phyloP scores from a whole-genome alignment of 2,888 invertebrate species.

The Acrobasis suavella region DNA sequence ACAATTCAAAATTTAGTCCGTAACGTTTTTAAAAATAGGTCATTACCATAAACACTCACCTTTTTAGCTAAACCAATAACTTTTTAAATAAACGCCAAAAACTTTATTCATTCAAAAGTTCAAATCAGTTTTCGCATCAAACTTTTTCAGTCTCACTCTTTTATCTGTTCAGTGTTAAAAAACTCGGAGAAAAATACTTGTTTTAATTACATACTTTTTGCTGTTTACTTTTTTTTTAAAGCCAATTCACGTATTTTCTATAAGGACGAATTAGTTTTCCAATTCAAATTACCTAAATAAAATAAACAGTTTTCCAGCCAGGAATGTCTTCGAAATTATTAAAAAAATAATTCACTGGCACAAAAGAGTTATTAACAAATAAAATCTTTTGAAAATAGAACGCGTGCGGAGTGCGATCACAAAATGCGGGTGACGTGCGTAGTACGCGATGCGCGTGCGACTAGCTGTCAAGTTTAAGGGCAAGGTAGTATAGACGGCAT shows the following conservation, averaged over 20 bases:
- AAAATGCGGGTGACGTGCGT: slow-evolving; percentile 36
- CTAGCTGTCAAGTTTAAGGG: slow-evolving; percentile 62
- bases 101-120: neutral
- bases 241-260: neutral
- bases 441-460: slow-evolving; percentile 44
- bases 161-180: neutral
- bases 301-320: neutral
- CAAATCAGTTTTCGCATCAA: neutral
- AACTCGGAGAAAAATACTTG: neutral
- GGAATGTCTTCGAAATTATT: neutral
- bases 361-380: neutral
- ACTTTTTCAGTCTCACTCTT: neutral
- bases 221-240: neutral
- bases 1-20: no score
- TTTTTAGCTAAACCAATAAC: neutral
- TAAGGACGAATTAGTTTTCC: no score
- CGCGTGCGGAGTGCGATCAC: slow-evolving; percentile 24
- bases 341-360: slow-evolving; percentile 1
- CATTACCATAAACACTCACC: neutral
- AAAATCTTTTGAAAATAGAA: slow-evolving; percentile 10
- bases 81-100: slow-evolving; percentile 9
- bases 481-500: slow-evolving; percentile 8
- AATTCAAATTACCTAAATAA: no score
- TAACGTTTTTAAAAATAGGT: neutral
- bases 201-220: neutral